Base-by-base conservation (phyloP, 2,888 invertebrate species). In the Caenorhabditis japonica region DNA sequence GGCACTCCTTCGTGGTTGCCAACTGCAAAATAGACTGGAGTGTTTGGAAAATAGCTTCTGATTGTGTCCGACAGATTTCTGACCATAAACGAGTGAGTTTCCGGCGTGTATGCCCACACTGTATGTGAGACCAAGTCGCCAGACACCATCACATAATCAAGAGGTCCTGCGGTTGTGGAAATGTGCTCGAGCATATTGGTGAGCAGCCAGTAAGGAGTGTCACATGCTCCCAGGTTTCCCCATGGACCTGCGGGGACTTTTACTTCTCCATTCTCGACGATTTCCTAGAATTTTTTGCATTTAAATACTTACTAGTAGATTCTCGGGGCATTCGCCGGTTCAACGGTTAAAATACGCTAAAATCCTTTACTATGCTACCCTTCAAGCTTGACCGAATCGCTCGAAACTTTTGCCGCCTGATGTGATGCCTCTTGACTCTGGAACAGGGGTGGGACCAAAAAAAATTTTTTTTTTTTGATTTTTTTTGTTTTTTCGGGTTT, bases 1-100 rank as follows among this genome's bases (percentile, higher is more conserved):
- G 97, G 97, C 4, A 94, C 93, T 76, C 94, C 93, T 90, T 97
- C 97, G 86, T 97, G 97, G 89, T 97, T 97, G 3, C 97, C 97
- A 7, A 97, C 90, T 0, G 95, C 94, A 2, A 95, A 94, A 87
- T 94, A 96, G 76, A 97, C 94, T 1, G 94, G 94, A 33, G 93
- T 92, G 0, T 62, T 69, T 3, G 93, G 95, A 43, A 73, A 73
- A 36, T 62, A 77, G 4, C 59, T 47, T 12, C 77, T 64, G 52
- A 81, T 78, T 13, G 78, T 77, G 27, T 77, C 76, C 15, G 83
- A 83, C 19, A 81, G 74, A 51, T 81, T 82, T 12, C 55, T 53
- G 44, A 84, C 58, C 75, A 80, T 77, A 13, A 66, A 76, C 33
- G 72, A 55, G 52, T 84, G 84, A 0, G 70, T 66, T 39, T 76